These are phyloP conservation scores for Oscheius myriophilus DNA, from an alignment of 2,888 invertebrate species.

Conservation along the genomic window DNA sequence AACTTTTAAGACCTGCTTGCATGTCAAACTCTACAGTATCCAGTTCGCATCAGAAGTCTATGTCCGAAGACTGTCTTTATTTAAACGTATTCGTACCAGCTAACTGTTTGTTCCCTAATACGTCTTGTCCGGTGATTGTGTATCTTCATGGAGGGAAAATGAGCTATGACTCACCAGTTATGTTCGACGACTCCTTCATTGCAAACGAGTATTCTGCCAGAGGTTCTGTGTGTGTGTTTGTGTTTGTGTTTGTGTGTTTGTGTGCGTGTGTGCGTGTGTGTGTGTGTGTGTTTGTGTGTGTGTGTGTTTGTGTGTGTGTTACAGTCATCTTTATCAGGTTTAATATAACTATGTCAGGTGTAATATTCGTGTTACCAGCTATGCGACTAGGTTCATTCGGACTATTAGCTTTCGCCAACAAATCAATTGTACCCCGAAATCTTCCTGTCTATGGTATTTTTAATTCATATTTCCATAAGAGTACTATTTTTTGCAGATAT, in stretches of 20 bases:
- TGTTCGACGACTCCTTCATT: conserved; percentile 60
- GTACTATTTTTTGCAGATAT: conserved; percentile 48
- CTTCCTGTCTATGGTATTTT: conserved; percentile 49
- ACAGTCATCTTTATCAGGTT: too few relatives aligned
- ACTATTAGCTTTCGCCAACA: conserved; percentile 47
- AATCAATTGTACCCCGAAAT: conserved; percentile 47
- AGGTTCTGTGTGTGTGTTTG: conserved; percentile 13
- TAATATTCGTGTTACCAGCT: conserved; percentile 55
- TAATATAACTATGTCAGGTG: conserved; percentile 32
- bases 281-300: background rate
- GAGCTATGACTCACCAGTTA: conserved; percentile 59
- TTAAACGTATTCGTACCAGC: conserved; percentile 56
- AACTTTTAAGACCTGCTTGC: conserved; percentile 46
- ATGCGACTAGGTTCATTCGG: conserved; percentile 56
- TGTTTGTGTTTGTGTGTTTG: background rate
- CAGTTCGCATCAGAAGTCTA: conserved; percentile 46
- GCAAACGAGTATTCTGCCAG: conserved; percentile 33
- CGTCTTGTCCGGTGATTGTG: conserved; percentile 53
- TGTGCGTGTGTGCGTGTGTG: too few relatives aligned
- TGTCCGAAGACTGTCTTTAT: conserved; percentile 61
- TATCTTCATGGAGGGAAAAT: conserved; percentile 63
- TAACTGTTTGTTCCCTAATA: conserved; percentile 37
- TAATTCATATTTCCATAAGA: background rate
- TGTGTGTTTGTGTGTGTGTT: background rate
- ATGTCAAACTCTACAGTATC: conserved; percentile 55